Evolutionary conservation across 2,113 vertebrate species (phyloP).

Genomic region (Bothrops jararaca): DNA sequence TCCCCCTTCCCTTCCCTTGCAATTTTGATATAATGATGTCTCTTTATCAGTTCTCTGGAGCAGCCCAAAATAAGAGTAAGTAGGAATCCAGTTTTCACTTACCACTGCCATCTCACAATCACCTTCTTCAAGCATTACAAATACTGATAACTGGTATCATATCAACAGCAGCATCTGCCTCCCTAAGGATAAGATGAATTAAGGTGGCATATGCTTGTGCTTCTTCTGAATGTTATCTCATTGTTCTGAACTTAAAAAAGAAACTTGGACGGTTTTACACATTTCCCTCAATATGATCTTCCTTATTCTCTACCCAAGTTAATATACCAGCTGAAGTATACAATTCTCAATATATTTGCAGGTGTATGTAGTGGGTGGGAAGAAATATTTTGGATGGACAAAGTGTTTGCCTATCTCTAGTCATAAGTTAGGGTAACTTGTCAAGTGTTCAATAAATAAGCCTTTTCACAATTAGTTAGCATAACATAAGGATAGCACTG

Average conservation of each 20-base stretch:
- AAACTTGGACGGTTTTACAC: not conserved
- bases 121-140: not conserved
- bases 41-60: not conserved
- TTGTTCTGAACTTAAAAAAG: not conserved
- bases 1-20: not conserved
- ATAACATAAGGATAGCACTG: not conserved
- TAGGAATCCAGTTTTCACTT: not conserved
- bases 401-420: not conserved
- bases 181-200: not conserved
- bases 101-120: not conserved
- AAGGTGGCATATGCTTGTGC: not conserved
- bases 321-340: not conserved
- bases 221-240: not conserved
- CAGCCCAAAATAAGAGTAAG: not conserved
- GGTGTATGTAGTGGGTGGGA: not conserved
- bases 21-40: not conserved
- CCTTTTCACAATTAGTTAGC: not conserved
- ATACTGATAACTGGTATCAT: not conserved
- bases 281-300: not conserved
- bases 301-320: not conserved
- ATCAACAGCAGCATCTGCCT: not conserved
- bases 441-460: not conserved
- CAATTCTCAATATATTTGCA: not conserved
- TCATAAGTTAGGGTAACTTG: not conserved
- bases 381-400: not conserved